These are phyloP conservation scores for Noctua janthe DNA, from an alignment of 2,888 invertebrate species.

Conservation along the genomic window DNA sequence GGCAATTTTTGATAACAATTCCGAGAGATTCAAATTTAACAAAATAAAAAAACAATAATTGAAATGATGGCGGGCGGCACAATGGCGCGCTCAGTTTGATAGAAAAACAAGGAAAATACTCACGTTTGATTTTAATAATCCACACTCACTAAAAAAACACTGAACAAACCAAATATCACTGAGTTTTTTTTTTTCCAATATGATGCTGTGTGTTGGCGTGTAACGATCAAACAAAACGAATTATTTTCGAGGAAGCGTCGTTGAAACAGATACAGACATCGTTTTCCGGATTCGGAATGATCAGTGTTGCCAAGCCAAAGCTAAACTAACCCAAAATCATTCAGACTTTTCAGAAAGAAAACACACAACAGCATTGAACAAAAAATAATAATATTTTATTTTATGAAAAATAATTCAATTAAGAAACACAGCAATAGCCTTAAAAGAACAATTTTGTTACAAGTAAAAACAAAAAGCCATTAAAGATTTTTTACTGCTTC, in stretches of 20 bases:
- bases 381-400: neutral
- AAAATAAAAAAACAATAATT: constrained; percentile 71
- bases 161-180: constrained; percentile 69
- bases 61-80: constrained; percentile 86
- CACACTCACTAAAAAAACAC: constrained; percentile 74
- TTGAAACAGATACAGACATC: constrained; percentile 69
- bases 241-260: constrained; percentile 79
- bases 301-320: constrained; percentile 50
- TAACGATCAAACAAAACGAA: constrained; percentile 74
- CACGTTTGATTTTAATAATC: constrained; percentile 73
- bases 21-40: constrained; percentile 44
- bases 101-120: constrained; percentile 72
- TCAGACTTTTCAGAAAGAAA: neutral
- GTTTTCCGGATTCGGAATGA: constrained; percentile 70
- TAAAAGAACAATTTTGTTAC: neutral
- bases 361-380: neutral
- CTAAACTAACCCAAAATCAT: neutral
- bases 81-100: constrained; percentile 79
- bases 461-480: neutral
- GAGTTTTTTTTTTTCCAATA: constrained; percentile 42
- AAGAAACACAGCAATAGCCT: neutral
- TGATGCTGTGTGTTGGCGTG: constrained; percentile 12
- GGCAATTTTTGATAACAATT: constrained; percentile 14
- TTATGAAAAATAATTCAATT: neutral
- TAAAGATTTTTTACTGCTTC: neutral